phyloP scores from a whole-genome alignment of 2,888 invertebrate species.

The Drosophila paramelanica region DNA sequence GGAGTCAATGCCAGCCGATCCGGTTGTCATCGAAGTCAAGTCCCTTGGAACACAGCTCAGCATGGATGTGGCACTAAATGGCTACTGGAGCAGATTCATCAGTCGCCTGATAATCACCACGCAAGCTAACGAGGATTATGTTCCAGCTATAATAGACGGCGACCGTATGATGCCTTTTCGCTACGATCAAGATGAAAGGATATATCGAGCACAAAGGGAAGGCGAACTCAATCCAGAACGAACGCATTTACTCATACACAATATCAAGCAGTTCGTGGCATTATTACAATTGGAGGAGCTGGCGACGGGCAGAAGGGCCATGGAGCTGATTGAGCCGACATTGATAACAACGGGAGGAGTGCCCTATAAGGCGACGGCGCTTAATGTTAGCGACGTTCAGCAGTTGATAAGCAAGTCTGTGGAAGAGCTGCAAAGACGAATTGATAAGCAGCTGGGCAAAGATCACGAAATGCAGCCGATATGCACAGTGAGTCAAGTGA shows the following conservation, averaged over 20 bases:
- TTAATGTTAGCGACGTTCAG: constrained; percentile 9
- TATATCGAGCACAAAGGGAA: neutral
- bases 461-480: constrained; percentile 4
- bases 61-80: constrained; percentile 61
- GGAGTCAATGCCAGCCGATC: constrained; percentile 26
- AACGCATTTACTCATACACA: constrained; percentile 32
- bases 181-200: constrained; percentile 25
- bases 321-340: constrained; percentile 34
- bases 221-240: neutral
- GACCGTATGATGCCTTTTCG: constrained; percentile 50
- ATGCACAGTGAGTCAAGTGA: constrained; percentile 23
- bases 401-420: constrained; percentile 36
- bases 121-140: constrained; percentile 4
- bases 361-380: constrained; percentile 35
- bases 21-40: constrained; percentile 49
- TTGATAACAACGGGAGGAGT: constrained; percentile 53
- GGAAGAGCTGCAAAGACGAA: constrained; percentile 39
- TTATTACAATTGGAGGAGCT: constrained; percentile 54
- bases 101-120: constrained; percentile 47
- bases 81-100: constrained; percentile 65
- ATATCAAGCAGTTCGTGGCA: constrained; percentile 58
- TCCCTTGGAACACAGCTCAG: constrained; percentile 21
- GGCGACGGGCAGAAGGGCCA: constrained; percentile 16
- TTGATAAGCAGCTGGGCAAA: constrained; percentile 39
- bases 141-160: constrained; percentile 39